Conservation (phyloP, 2,113 vertebrate genomes). For the Pan paniscus region DNA sequence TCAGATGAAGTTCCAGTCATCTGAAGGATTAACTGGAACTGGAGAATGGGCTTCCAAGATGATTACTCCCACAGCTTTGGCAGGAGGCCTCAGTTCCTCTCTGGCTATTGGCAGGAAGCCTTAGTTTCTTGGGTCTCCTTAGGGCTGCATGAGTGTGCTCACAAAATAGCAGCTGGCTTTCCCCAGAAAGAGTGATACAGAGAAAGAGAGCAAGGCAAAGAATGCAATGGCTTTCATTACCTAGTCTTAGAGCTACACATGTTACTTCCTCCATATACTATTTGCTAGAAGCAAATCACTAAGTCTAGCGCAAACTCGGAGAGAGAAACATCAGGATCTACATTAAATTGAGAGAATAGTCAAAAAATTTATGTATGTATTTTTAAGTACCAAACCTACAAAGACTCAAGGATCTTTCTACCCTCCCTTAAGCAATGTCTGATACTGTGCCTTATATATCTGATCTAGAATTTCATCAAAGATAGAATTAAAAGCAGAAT, state of each 20-base stretch:
- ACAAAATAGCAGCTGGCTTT: neutral
- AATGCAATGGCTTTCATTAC: neutral
- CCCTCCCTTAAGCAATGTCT: neutral
- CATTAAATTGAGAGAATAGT: neutral
- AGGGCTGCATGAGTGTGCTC: neutral
- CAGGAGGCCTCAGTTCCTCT: neutral
- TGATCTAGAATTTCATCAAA: neutral
- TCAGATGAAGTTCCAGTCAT: neutral
- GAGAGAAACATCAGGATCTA: neutral
- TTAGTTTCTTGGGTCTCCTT: neutral
- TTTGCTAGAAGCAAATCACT: neutral
- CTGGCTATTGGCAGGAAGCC: neutral
- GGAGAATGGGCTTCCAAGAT: neutral
- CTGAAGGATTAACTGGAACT: neutral
- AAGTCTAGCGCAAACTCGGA: neutral
- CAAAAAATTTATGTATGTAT: neutral
- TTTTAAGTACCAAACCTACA: conserved; percentile 18
- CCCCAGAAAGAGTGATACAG: neutral
- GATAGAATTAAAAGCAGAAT: neutral
- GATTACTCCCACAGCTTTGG: neutral
- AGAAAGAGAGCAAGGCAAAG: neutral
- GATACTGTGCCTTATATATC: neutral
- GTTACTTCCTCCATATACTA: neutral
- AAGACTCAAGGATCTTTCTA: neutral
- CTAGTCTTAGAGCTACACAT: neutral